Conservation (phyloP, 2,113 vertebrate genomes). For the Glaucidium brasilianum region DNA sequence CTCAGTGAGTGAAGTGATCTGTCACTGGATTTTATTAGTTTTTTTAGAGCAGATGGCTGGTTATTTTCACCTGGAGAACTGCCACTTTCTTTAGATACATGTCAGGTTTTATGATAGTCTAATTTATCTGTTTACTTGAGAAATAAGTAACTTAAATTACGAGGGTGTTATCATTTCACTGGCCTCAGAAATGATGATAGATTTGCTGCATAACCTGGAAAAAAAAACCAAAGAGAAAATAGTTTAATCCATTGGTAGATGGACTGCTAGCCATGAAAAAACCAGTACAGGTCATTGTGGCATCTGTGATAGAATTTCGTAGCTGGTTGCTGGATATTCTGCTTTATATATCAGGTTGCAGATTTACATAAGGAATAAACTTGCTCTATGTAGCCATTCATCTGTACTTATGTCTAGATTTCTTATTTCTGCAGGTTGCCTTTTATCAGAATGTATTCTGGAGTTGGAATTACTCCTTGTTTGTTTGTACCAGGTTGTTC, state of each 20-base stretch:
- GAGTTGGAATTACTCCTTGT: background rate
- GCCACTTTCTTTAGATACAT: slow-evolving; percentile 46
- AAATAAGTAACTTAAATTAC: slow-evolving; percentile 33
- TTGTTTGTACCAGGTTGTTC: background rate
- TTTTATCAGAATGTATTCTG: background rate
- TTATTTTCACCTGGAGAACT: slow-evolving; percentile 60
- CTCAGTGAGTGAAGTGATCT: slow-evolving; percentile 43
- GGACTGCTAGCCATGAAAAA: background rate
- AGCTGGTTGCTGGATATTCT: background rate
- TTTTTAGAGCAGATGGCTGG: slow-evolving; percentile 46
- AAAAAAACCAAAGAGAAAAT: background rate
- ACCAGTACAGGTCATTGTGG: background rate
- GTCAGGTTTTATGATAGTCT: background rate
- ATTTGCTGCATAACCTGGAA: background rate
- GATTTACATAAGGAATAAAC: background rate
- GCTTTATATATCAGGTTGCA: background rate
- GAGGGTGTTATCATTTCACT: background rate
- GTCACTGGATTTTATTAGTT: slow-evolving; percentile 42
- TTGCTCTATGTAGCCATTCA: background rate
- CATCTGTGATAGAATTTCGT: background rate
- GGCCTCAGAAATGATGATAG: background rate
- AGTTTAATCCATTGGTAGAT: background rate
- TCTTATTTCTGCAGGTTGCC: background rate
- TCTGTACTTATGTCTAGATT: background rate
- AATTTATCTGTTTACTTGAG: slow-evolving; percentile 35